Base-by-base conservation (phyloP, 2,113 vertebrate genomes). In the Cynocephalus volans region DNA sequence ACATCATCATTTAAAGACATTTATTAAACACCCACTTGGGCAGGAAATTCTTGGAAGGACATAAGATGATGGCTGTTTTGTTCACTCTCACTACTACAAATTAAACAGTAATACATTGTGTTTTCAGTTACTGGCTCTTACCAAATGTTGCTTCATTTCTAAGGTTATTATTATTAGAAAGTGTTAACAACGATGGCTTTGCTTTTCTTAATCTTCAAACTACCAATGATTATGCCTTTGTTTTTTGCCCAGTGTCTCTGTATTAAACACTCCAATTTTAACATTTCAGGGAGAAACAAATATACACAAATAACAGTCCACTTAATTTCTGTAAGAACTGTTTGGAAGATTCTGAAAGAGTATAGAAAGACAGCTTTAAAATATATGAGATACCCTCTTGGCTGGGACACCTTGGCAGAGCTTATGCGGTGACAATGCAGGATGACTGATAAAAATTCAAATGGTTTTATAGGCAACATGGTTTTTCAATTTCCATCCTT, bases 271-370 rank as follows among this genome's bases (percentile, higher is more conserved):
- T 81, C 36, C 45, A 48, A 79, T 80, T 64, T 54, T 85, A 14
- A 24, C 48, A 67, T 92, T 93, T 95, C 62, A 84, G 48, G 79
- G 77, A 7, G 89, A 95, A n/a, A 77, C 8, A 56, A n/a, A 83
- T n/a, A 54, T 15, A 83, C 23, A 62, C 17, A 79, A 92, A n/a
- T 45, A 83, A 52, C 8, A 56, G 3, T 11, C 1, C 9, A 64
- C 12, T 52, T 91, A 54, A 64, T 18, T 85, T 90, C 88, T 52
- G 28, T 26, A 97, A 8, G 64, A 95, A 8, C 54, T 33, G 48
- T 33, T 70, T 79, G 83, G 88, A 62, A 3, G 0, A 93, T n/a
- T 28, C 26, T 8, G 82, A 54, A 77, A 88, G 56, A 95, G 48
- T 13, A 48, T 70, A 58, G 73, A 80, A 31, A 75, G 88, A 14